Percentiles rank a stretch among this genome's conserved stretches.
Evolutionary conservation across 2,113 vertebrate genomes (phyloP).

Genomic region (Cacatua alba): DNA sequence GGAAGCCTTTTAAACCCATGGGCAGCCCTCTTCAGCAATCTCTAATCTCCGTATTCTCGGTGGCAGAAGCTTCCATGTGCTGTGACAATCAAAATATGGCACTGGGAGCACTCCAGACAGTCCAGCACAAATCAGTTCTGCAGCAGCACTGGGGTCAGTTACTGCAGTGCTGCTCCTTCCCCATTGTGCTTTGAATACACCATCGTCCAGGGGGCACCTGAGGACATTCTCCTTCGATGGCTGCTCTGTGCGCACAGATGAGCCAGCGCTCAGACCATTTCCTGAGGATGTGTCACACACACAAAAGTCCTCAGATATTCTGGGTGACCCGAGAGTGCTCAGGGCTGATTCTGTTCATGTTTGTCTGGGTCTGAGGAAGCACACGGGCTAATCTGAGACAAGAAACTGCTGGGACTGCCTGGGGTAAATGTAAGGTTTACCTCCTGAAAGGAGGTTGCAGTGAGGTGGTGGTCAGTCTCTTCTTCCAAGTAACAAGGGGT

Average conservation of each 20-base stretch:
- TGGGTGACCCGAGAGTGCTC: background rate
- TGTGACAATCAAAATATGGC: background rate
- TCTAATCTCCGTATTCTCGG: background rate
- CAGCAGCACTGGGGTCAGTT: background rate
- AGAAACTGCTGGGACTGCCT: background rate
- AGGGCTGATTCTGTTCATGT: background rate
- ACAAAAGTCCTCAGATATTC: background rate
- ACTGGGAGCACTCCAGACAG: background rate
- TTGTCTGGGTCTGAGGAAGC: background rate
- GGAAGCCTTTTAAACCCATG: background rate
- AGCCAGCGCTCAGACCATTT: background rate
- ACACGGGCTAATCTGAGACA: background rate
- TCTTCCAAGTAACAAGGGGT: background rate
- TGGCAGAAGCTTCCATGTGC: background rate
- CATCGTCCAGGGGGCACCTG: fast-evolving
- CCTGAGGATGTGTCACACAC: background rate
- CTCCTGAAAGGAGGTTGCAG: background rate
- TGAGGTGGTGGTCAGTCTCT: background rate
- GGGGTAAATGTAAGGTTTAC: background rate
- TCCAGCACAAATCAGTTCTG: background rate
- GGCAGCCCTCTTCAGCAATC: background rate
- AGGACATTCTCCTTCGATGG: background rate
- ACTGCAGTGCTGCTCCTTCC: background rate
- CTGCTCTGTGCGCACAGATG: background rate
- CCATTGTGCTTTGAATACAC: background rate